Evolutionary conservation across 2,797 vertebrate species (phyloP), one percentile per base, ranked within the genome.

Genomic region (Phyllotis vaccarum): DNA sequence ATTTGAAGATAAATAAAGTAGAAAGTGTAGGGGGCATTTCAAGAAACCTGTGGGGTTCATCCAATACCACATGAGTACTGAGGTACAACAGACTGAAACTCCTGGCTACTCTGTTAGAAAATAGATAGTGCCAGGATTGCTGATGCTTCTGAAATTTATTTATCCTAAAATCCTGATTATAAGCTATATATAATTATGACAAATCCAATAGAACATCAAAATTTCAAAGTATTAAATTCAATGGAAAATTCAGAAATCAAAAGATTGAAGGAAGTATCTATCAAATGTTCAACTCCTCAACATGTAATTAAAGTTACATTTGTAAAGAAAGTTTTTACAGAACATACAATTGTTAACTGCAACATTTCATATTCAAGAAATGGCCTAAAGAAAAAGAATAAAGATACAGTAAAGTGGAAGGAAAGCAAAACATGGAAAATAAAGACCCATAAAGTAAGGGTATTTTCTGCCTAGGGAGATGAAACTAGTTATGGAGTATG

Each of bases 1-100:
- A n/a, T 78, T 13, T 78, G 83, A 83, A 75, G 49, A 54, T 93
- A 88, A 90, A 94, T 70, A 70, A 92, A 72, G 49, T 24, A 89
- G 66, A 64, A 75, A 37, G 2, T 40, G 4, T 86, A 29, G 19
- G n/a, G 12, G 37, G 9, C 27, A 40, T 66, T 37, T 86, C 62
- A 83, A 93, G 68, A 79, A 74, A 64, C 40, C 21, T 43, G 31
- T 37, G 8, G n/a, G 7, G 5, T 16, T 95, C 83, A 58, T 10
- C 1, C 13, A 43, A n/a, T 5, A 2, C 58, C 62, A 17, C 0
- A 43, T 14, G 16, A 46, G 17, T 27, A 62, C 29, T 6, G 3
- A 80, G 66, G 13, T 2, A 37, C 78, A 85, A 34, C 54, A 87
- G 49, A 58, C 27, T 7, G 29, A 27, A 94, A 9, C 34, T 86